Percentiles rank a stretch among this genome's conserved stretches.
These are phyloP conservation scores for Hemichromis elongatus DNA, from an alignment of 2,113 vertebrate genomes.

Conservation along the genomic window DNA sequence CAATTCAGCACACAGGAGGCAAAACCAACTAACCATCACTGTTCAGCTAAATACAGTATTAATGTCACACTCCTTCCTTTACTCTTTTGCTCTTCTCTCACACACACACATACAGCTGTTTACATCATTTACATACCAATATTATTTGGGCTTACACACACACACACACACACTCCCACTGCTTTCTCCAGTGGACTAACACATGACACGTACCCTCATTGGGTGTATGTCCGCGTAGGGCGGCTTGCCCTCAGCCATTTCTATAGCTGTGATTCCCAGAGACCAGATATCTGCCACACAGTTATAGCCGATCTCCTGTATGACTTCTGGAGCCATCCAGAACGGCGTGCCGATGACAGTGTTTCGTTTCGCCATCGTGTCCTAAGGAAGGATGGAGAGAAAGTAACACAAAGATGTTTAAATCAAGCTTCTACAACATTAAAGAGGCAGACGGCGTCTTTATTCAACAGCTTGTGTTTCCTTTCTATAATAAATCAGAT, in stretches of 20 bases:
- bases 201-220: constrained; percentile 81
- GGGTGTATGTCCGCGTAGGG: constrained; percentile 95
- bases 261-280: constrained; percentile 90
- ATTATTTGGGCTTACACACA: not conserved
- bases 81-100: not conserved
- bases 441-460: not conserved
- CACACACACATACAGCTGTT: not conserved
- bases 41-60: not conserved
- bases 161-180: not conserved
- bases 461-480: not conserved
- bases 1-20: not conserved
- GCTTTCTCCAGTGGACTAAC: not conserved
- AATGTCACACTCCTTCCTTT: not conserved
- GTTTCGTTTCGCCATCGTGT: constrained; percentile 96
- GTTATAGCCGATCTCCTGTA: constrained; percentile 96
- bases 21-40: not conserved
- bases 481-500: not conserved
- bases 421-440: not conserved
- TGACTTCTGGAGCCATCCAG: constrained; percentile 98
- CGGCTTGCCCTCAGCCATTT: constrained; percentile 96
- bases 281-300: constrained; percentile 97
- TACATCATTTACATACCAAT: not conserved
- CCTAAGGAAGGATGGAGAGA: constrained; percentile 60
- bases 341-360: constrained; percentile 95
- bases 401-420: accelerated